Percentiles rank a stretch among this genome's conserved stretches.
Evolutionary conservation across 1,140 invertebrate species (phyloP).

Genomic region (Nymphalis io): DNA sequence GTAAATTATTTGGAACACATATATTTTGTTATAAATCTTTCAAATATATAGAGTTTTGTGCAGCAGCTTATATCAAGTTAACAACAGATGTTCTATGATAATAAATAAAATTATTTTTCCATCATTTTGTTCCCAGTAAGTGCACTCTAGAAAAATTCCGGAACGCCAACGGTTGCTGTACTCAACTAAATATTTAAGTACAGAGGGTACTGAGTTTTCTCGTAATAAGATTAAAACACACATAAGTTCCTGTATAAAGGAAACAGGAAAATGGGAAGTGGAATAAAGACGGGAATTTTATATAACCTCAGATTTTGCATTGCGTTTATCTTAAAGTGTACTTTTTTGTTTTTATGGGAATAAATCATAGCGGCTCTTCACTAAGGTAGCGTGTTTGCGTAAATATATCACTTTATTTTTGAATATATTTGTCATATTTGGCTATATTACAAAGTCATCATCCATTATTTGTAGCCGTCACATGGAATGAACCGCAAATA

Average conservation of each 20-base stretch:
- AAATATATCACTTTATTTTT: too few species aligned
- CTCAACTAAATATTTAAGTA: neutral
- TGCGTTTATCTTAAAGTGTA: too few species aligned
- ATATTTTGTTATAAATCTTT: too few species aligned
- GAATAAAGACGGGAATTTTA: neutral
- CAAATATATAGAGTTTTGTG: neutral
- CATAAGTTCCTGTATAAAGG: neutral
- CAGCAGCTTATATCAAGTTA: neutral
- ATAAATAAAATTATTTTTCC: neutral
- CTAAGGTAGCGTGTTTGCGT: too few species aligned
- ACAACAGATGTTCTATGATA: neutral
- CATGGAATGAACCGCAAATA: too few species aligned
- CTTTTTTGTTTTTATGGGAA: too few species aligned
- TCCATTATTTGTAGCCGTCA: too few species aligned
- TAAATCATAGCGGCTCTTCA: too few species aligned
- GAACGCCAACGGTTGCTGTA: neutral
- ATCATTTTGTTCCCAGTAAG: neutral
- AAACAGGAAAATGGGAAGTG: neutral
- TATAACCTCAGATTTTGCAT: neutral
- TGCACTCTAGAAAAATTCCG: neutral
- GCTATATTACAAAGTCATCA: too few species aligned
- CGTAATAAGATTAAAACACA: constrained; percentile 8
- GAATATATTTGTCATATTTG: too few species aligned
- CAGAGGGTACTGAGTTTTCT: neutral
- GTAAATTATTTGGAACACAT: too few species aligned